Conservation (phyloP, 35 echinoderm and acorn worm genomes). For the Lytechinus pictus region DNA sequence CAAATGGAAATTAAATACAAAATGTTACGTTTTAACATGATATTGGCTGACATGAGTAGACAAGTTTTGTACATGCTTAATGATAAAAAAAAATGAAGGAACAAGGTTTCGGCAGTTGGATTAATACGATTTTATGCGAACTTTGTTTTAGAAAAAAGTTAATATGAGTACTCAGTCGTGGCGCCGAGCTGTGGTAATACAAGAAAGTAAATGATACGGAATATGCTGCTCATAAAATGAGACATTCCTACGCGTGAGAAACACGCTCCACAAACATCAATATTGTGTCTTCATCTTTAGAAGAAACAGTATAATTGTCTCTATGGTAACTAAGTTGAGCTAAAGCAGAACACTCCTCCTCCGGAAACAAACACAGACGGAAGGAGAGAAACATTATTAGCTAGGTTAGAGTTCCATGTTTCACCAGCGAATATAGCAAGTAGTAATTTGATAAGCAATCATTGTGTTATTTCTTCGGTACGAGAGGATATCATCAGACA, state of each 20-base stretch:
- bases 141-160: no score
- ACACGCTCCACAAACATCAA: neutral
- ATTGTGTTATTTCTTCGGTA: neutral
- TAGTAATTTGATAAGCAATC: neutral
- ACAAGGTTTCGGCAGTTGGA: no score
- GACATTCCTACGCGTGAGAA: neutral
- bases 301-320: neutral
- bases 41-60: no score
- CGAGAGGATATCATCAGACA: no score
- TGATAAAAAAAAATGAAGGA: no score
- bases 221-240: neutral
- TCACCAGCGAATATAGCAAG: neutral
- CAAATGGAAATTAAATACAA: no score
- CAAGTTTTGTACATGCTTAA: no score
- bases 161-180: neutral
- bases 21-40: no score
- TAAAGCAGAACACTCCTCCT: neutral
- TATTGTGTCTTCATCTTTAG: neutral
- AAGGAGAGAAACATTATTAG: neutral
- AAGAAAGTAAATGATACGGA: neutral
- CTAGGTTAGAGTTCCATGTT: neutral
- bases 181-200: neutral
- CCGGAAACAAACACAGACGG: neutral
- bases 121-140: no score
- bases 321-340: neutral